phyloP scores from a whole-genome alignment of 92 coral and sea anemone genomes.

The Galaxea fascicularis region DNA sequence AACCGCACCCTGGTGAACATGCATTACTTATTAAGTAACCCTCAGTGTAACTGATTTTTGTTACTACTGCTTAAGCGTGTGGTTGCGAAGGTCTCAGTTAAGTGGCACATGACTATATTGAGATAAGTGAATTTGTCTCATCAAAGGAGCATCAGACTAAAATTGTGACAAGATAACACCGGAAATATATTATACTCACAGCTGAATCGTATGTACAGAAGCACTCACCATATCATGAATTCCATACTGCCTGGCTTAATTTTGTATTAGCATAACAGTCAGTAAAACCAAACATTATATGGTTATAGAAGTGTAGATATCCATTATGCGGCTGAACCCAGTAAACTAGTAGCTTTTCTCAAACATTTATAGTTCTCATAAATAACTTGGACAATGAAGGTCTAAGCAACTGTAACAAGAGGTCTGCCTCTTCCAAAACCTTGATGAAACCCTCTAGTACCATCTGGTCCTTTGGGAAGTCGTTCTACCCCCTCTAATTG shows the following conservation, averaged over 20 bases:
- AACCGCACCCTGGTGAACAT: no score
- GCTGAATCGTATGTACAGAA: no score
- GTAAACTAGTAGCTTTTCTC: not conserved
- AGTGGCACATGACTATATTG: no score
- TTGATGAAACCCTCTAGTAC: conserved; percentile 86
- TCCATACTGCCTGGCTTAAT: no score
- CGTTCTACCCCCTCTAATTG: conserved; percentile 92
- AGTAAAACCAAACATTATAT: not conserved
- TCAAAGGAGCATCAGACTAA: not conserved
- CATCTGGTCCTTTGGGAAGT: conserved; percentile 97
- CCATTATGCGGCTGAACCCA: not conserved
- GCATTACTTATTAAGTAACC: no score
- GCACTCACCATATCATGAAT: not conserved
- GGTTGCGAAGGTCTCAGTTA: no score
- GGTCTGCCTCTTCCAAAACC: conserved; percentile 92
- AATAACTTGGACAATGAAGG: not conserved
- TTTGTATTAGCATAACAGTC: not conserved
- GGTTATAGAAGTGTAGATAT: not conserved
- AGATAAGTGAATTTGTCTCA: no score
- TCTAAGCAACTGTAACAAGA: conserved; percentile 84
- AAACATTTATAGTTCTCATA: not conserved
- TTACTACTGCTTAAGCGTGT: no score
- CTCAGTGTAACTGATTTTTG: no score
- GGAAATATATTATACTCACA: not conserved
- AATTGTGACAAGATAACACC: not conserved